Conservation (phyloP, 2,113 vertebrate genomes). For the Megaceryle maxima region DNA sequence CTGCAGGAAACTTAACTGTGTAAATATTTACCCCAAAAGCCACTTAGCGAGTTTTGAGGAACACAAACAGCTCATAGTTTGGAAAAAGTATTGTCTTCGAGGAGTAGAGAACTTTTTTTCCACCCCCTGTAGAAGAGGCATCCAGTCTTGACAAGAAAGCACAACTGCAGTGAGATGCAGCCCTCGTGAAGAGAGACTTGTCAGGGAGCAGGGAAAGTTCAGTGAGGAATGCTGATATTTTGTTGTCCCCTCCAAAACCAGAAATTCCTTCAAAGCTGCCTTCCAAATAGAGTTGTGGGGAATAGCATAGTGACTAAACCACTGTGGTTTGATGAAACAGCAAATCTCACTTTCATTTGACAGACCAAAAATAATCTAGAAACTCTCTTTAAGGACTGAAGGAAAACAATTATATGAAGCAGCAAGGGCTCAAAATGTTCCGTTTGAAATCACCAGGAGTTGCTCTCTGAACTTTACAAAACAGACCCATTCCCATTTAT, state of each 20-base stretch:
- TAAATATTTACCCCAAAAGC: neutral
- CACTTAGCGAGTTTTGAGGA: neutral
- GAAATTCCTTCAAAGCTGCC: neutral
- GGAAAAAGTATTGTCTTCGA: neutral
- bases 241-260: neutral
- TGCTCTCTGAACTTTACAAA: neutral
- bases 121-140: neutral
- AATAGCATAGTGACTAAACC: neutral
- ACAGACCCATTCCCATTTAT: neutral
- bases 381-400: neutral
- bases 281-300: neutral
- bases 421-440: accelerated
- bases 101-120: neutral
- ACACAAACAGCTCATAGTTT: neutral
- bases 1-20: neutral
- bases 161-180: neutral
- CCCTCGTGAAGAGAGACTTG: neutral
- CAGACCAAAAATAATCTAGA: neutral
- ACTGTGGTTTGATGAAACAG: neutral
- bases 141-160: neutral
- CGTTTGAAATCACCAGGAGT: neutral
- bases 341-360: neutral
- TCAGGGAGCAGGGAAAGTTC: neutral
- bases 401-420: neutral
- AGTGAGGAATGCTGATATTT: neutral